Evolutionary conservation across 1,140 invertebrate species (phyloP).

Genomic region (Caenorhabditis latens): DNA sequence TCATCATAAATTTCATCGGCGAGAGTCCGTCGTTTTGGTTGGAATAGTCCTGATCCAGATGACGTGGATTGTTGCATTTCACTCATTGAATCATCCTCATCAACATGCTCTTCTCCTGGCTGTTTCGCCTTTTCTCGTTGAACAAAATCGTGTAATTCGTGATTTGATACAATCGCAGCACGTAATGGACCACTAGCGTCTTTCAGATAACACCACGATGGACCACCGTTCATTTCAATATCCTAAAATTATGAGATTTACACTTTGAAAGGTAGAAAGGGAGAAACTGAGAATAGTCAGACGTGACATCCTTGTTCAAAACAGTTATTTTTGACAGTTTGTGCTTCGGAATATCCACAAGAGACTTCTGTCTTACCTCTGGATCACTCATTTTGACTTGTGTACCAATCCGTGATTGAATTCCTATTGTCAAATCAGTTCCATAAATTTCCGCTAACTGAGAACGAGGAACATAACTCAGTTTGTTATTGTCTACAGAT

Average conservation of each 20-base stretch:
- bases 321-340: no score
- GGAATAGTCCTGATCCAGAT: background rate
- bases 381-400: slow-evolving; percentile 20
- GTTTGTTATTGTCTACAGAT: slow-evolving; percentile 53
- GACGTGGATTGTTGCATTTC: no score
- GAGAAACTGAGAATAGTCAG: background rate
- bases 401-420: slow-evolving; percentile 15
- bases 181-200: background rate
- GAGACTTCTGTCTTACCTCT: background rate
- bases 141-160: slow-evolving; percentile 21
- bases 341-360: background rate
- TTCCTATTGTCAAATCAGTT: slow-evolving; percentile 5
- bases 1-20: background rate
- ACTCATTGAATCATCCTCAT: background rate
- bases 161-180: slow-evolving; percentile 12
- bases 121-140: background rate
- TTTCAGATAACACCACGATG: slow-evolving; percentile 39
- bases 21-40: background rate
- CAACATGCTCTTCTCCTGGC: slow-evolving; percentile 21
- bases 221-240: background rate
- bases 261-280: background rate
- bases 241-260: background rate
- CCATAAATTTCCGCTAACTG: background rate
- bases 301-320: background rate
- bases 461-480: slow-evolving; percentile 48